Base-by-base conservation (phyloP, 35 echinoderm and acorn worm species). In the Heliocidaris tuberculata region DNA sequence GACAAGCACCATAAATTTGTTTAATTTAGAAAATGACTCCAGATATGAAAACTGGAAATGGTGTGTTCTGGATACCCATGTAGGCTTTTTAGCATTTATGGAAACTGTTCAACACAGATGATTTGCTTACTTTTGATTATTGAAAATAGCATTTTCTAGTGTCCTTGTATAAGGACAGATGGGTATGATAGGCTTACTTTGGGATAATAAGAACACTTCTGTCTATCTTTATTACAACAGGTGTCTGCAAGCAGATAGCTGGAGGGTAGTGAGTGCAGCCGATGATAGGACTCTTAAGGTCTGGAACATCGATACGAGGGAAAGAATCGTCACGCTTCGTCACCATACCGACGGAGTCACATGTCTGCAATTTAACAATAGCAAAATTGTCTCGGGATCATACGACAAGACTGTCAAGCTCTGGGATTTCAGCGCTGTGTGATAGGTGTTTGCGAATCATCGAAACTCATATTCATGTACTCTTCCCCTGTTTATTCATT, bases 321-420 rank as follows among this genome's bases (percentile, higher is more conserved):
- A 99, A 92, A 93, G 98, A 30, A 86, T 99, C 59, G 96, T 99
- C 15, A 99, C 98, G 10, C 94, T 99, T 24, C 92, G 95, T 60
- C 96, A 99, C 86, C 98, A 99, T 86, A 95, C 94, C 31, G 98
- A 99, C 90, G 98, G 98, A 2, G 98, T 99, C 31, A 99, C 98
- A 5, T 99, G 98, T 95, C 96, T 99, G 0, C 98, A 99, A 61
- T 99, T 99, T 61, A 99, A 99, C 61, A 97, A 97, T 85, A 97
- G 96, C 85, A 99, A 97, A 86, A 99, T 99, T 93, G 98, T 99
- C 0, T 99, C 98, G 30, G 98, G 98, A 31, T 99, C 98, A 0
- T 99, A 99, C 92, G 98, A 99, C 32, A 99, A 97, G 86, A 99
- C 98, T 2, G 98, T 99, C 19, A 97, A 97, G 59, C 96, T 99